These are phyloP conservation scores for Gymnopithys bicolor DNA, from an alignment of 2,797 vertebrate species.

Conservation along the genomic window DNA sequence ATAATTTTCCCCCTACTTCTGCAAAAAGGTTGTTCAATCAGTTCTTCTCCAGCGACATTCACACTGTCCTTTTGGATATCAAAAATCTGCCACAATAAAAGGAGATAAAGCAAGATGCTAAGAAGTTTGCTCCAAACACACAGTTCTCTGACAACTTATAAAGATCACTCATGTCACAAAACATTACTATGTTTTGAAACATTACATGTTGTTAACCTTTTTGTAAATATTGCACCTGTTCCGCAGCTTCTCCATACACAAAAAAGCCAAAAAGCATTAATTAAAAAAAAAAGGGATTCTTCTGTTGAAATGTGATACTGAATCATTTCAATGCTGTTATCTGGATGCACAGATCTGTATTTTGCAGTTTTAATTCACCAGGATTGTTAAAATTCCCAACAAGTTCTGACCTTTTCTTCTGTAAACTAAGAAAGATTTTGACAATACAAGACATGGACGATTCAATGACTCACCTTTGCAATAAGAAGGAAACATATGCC, in stretches of 20 bases:
- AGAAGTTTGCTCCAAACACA: neutral
- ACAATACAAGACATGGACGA: neutral
- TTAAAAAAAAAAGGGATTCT: neutral
- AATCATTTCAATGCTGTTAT: neutral
- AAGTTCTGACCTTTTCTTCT: neutral
- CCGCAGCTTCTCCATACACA: neutral
- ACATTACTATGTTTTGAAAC: neutral
- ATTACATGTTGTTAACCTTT: neutral
- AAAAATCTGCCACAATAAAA: neutral
- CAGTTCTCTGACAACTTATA: neutral
- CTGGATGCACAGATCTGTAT: neutral
- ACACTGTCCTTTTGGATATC: neutral
- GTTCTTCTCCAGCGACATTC: neutral
- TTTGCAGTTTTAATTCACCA: neutral
- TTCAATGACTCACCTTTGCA: neutral
- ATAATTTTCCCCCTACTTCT: neutral
- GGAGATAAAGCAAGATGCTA: neutral
- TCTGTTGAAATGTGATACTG: neutral
- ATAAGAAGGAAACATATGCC: neutral
- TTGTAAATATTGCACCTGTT: neutral
- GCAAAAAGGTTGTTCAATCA: neutral
- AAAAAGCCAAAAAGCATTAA: neutral
- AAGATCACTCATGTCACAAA: neutral
- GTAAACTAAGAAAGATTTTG: neutral
- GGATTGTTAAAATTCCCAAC: neutral